Conservation (phyloP, 2,113 vertebrate species). For the Glaucidium brasilianum region DNA sequence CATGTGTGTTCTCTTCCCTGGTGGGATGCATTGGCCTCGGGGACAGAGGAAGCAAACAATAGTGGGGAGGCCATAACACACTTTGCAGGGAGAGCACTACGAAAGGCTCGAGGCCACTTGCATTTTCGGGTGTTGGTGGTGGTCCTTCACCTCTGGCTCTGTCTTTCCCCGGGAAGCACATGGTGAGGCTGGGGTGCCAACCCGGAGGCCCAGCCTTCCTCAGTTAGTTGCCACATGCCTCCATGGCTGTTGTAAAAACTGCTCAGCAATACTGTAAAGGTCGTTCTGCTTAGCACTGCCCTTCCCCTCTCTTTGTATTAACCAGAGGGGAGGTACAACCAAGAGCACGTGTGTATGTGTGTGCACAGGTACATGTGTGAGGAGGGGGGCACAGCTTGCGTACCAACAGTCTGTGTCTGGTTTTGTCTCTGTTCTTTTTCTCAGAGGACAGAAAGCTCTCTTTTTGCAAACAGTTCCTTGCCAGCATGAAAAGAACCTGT, state of each 20-base stretch:
- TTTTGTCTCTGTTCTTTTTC: neutral
- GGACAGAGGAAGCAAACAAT: neutral
- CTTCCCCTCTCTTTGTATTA: neutral
- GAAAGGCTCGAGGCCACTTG: neutral
- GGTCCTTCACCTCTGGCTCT: neutral
- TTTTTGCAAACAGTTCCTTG: neutral
- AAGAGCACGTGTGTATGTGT: neutral
- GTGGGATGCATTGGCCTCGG: neutral
- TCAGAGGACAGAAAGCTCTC: neutral
- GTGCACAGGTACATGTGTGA: neutral
- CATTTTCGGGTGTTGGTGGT: accelerated
- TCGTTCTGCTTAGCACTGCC: neutral
- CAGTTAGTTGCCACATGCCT: neutral
- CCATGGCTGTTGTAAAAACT: neutral
- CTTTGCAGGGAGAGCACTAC: neutral
- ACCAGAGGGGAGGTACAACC: neutral
- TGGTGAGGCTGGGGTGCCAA: neutral
- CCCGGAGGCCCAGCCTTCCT: neutral
- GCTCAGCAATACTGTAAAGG: neutral
- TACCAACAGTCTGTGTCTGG: neutral
- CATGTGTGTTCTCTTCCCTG: neutral
- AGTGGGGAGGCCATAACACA: neutral
- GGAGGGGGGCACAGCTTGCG: neutral
- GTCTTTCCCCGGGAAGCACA: accelerated
- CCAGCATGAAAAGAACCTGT: neutral